Evolutionary conservation across 2,113 vertebrate genomes (phyloP).

Genomic region (Equus przewalskii): DNA sequence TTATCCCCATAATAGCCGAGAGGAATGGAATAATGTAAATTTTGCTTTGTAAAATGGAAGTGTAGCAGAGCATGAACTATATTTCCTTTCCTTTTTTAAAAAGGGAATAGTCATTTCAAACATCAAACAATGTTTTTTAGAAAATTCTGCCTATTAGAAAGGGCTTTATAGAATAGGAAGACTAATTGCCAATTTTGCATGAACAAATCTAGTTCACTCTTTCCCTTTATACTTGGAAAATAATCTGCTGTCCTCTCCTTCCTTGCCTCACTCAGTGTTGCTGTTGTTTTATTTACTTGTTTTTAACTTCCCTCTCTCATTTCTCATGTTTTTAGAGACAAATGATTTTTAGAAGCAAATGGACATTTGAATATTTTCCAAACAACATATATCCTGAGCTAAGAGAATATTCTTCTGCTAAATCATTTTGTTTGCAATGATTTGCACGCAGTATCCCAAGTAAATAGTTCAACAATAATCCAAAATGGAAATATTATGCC

Average conservation of each 20-base stretch:
- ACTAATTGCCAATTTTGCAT: not conserved
- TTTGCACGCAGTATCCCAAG: not conserved
- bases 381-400: not conserved
- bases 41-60: not conserved
- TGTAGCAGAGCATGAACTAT: not conserved
- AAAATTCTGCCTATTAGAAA: not conserved
- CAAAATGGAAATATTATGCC: not conserved
- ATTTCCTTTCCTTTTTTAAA: not conserved
- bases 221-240: not conserved
- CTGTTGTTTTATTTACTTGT: not conserved
- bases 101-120: not conserved
- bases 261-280: not conserved
- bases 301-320: not conserved
- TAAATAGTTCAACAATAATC: not conserved
- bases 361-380: not conserved
- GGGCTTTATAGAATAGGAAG: not conserved
- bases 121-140: not conserved
- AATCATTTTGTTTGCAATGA: not conserved
- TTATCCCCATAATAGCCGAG: not conserved
- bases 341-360: not conserved
- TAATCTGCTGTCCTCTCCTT: not conserved
- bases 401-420: not conserved
- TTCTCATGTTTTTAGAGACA: not conserved
- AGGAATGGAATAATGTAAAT: not conserved
- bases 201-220: not conserved